Conservation (phyloP, 2,113 vertebrate genomes). For the Lampris incognitus region DNA sequence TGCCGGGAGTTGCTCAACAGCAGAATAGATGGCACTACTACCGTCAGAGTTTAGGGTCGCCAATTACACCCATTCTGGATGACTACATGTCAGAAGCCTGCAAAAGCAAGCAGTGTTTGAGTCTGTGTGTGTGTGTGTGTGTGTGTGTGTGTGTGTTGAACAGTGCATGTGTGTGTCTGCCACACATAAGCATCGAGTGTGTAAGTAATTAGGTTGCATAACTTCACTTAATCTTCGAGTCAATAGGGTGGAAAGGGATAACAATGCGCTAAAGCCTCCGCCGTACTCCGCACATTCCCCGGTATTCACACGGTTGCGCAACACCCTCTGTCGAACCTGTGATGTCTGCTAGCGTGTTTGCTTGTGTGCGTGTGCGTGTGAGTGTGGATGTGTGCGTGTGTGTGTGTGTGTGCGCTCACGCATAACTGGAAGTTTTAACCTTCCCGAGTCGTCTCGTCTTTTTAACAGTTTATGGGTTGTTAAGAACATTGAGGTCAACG, state of each 20-base stretch:
- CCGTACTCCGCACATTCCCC: conserved; percentile 1
- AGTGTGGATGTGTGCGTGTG: background rate
- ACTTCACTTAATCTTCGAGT: conserved; percentile 27
- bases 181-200: background rate
- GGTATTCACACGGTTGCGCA: background rate
- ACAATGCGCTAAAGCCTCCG: conserved; percentile 14
- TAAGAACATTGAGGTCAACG: conserved; percentile 22
- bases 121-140: background rate
- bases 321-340: background rate
- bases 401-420: background rate
- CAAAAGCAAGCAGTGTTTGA: background rate
- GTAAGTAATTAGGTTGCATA: conserved; percentile 4
- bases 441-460: conserved; percentile 33
- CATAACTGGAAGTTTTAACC: background rate
- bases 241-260: conserved; percentile 11
- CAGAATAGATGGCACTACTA: too few species aligned
- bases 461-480: conserved; percentile 22
- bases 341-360: conserved; percentile 8
- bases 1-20: too few species aligned
- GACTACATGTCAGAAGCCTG: too few species aligned
- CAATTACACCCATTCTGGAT: too few species aligned
- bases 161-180: background rate
- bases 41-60: too few species aligned
- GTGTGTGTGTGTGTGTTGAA: background rate
- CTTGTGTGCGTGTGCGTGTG: background rate